These are phyloP conservation scores for Lathamus discolor DNA, from an alignment of 2,113 vertebrate genomes.

Conservation along the genomic window DNA sequence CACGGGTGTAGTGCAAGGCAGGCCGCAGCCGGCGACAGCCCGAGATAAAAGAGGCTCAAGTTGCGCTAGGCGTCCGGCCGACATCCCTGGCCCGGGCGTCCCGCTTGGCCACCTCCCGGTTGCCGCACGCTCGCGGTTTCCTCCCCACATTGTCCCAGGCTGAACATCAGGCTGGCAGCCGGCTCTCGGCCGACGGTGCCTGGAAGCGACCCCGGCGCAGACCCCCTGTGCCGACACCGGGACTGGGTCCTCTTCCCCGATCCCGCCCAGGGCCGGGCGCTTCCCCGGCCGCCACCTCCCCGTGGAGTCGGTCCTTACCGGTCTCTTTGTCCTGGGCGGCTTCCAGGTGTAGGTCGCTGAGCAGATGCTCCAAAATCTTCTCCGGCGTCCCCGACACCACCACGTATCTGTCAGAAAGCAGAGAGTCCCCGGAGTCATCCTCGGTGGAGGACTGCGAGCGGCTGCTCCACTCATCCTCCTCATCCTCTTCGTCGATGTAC, in stretches of 20 bases:
- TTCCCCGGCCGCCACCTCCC: neutral
- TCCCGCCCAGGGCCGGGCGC: neutral
- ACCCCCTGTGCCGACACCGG: neutral
- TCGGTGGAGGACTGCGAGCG: conserved; percentile 92
- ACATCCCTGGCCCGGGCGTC: neutral
- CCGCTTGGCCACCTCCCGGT: neutral
- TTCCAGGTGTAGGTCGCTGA: conserved; percentile 88
- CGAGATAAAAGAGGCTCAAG: neutral
- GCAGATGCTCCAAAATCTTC: conserved; percentile 94
- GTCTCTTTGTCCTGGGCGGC: conserved; percentile 89
- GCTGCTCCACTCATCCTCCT: conserved; percentile 89
- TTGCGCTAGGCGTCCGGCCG: neutral
- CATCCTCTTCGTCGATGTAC: conserved; percentile 95
- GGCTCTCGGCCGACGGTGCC: neutral
- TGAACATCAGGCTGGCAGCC: neutral
- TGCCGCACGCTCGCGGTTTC: neutral
- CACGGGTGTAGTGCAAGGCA: neutral
- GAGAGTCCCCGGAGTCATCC: conserved; percentile 87
- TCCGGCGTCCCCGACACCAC: conserved; percentile 92
- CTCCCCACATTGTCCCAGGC: neutral
- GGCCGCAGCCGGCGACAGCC: neutral
- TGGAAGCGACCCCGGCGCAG: neutral
- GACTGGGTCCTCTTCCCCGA: neutral
- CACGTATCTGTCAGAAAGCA: conserved; percentile 92
- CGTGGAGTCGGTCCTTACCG: conserved; percentile 75